These are phyloP conservation scores for Brachylomia viminalis DNA, from an alignment of 2,888 invertebrate genomes.

Conservation along the genomic window DNA sequence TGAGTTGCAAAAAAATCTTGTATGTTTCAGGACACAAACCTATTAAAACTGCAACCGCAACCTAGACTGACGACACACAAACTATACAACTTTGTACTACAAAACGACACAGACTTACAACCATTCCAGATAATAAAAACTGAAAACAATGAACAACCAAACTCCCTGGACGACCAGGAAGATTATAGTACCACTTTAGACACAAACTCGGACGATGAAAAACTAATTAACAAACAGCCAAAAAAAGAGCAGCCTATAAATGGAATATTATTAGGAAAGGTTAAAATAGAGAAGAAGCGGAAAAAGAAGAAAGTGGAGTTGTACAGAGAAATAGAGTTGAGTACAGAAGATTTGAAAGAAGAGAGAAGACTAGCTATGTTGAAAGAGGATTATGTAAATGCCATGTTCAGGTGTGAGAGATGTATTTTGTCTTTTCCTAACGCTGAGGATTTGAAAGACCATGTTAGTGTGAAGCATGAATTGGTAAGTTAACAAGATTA, in stretches of 20 bases:
- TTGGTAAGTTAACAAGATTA: constrained; percentile 72
- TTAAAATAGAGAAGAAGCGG: constrained; percentile 39
- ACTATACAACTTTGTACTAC: constrained; percentile 40
- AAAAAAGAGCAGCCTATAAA: neutral
- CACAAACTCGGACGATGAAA: constrained; percentile 56
- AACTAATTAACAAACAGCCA: neutral
- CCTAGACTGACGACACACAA: constrained; percentile 39
- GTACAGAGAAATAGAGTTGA: constrained; percentile 77
- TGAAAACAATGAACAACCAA: neutral
- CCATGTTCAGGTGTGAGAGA: constrained; percentile 81
- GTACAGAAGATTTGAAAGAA: constrained; percentile 73
- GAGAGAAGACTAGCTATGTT: constrained; percentile 73
- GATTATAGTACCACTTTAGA: constrained; percentile 34
- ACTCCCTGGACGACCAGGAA: neutral
- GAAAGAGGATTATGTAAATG: constrained; percentile 81
- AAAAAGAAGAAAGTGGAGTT: constrained; percentile 52
- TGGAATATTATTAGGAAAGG: neutral
- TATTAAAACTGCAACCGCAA: constrained; percentile 4
- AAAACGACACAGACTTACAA: neutral
- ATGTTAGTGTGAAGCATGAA: constrained; percentile 79
- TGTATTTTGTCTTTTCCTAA: constrained; percentile 83
- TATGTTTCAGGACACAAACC: constrained; percentile 44
- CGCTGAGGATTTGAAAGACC: constrained; percentile 82
- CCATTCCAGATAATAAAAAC: constrained; percentile 38
- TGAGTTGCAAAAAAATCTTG: neutral